Conservation (phyloP, 2,797 vertebrate species). For the Poecile montanus region DNA sequence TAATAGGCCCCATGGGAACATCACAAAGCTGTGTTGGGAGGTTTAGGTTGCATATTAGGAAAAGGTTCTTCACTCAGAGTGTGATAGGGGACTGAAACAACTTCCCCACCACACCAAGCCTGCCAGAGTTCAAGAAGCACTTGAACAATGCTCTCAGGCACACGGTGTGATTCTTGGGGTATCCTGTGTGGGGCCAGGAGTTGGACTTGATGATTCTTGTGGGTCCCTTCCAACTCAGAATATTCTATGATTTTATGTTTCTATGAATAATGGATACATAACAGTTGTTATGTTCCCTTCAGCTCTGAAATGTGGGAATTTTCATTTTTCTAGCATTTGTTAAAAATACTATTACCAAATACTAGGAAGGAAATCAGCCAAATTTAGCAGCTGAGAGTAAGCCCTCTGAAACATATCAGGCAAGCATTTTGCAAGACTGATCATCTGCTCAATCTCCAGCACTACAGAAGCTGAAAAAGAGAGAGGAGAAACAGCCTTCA, state of each 20-base stretch:
- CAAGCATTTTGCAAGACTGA: not conserved
- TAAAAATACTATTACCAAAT: not conserved
- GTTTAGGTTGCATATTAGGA: not conserved
- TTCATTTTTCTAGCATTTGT: not conserved
- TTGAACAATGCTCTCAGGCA: not conserved
- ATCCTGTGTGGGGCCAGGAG: not conserved
- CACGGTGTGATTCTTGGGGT: not conserved
- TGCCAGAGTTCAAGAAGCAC: not conserved
- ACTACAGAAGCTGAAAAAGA: not conserved
- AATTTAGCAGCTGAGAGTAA: constrained; percentile 6
- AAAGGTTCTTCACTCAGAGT: not conserved
- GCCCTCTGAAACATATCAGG: not conserved
- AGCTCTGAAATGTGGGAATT: not conserved
- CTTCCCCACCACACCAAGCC: not conserved
- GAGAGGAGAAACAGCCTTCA: not conserved
- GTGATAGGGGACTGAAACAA: not conserved
- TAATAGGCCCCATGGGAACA: accelerated
- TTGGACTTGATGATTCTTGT: not conserved
- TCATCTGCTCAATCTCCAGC: not conserved
- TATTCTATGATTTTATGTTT: not conserved
- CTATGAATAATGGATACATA: not conserved
- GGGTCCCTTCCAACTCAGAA: not conserved
- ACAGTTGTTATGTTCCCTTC: not conserved
- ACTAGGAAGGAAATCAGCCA: not conserved
- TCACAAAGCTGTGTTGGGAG: not conserved